Percentiles rank a stretch among this genome's conserved stretches.
Conservation (phyloP, 2,113 vertebrate species). For the Desmodus rotundus region DNA sequence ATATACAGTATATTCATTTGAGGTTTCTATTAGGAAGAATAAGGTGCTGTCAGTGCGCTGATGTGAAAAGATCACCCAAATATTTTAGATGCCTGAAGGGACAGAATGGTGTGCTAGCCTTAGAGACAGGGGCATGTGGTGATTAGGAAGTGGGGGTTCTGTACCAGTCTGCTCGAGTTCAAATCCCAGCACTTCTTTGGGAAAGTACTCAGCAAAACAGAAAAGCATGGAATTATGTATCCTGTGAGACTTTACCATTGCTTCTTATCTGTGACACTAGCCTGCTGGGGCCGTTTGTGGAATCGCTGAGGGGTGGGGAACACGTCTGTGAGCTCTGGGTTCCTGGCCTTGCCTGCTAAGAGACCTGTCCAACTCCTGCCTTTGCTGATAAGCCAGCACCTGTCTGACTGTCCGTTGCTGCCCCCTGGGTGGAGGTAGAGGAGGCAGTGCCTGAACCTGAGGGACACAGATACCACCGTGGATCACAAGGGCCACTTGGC, state of each 20-base stretch:
- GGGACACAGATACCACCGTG: not conserved
- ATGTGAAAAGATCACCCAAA: not conserved
- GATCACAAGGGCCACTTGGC: not conserved
- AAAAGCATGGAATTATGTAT: not conserved
- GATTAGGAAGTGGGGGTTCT: not conserved
- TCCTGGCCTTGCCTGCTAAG: not conserved
- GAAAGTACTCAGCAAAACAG: not conserved
- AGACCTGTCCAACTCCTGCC: no score
- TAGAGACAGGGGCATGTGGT: not conserved
- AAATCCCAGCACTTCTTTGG: not conserved
- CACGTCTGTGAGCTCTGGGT: not conserved
- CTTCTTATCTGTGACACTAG: not conserved
- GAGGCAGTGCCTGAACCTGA: not conserved
- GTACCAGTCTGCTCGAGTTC: not conserved
- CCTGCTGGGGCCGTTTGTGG: not conserved
- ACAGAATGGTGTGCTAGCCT: not conserved
- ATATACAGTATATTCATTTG: not conserved
- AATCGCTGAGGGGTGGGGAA: not conserved
- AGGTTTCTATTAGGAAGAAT: not conserved
- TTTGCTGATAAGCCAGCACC: not conserved
- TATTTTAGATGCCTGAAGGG: not conserved
- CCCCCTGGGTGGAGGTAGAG: not conserved
- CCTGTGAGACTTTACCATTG: accelerated
- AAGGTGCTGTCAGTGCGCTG: not conserved
- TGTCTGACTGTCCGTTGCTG: accelerated